These are phyloP conservation scores for Trichomycterus rosablanca DNA, from an alignment of 2,113 vertebrate species.

Conservation along the genomic window DNA sequence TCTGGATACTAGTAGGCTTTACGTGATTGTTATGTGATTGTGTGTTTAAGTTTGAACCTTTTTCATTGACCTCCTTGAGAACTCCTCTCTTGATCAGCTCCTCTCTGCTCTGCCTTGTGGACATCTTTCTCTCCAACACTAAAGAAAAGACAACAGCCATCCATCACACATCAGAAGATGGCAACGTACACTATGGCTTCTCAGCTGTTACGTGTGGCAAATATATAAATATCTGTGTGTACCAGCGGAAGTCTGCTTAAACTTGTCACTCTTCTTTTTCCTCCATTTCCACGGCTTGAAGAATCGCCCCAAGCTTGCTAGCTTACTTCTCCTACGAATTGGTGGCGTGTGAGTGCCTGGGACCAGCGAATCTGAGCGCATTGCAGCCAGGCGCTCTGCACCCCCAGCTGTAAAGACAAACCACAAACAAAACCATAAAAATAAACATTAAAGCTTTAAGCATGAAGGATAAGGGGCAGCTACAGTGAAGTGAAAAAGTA, in stretches of 20 bases:
- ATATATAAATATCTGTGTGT: conserved; percentile 1
- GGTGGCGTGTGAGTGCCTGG: conserved; percentile 95
- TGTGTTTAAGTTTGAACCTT: conserved; percentile 71
- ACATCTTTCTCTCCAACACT: conserved; percentile 98
- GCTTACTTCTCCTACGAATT: conserved; percentile 91
- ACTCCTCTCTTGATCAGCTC: conserved; percentile 98
- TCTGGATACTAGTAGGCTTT: background rate
- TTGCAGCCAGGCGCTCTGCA: conserved; percentile 90
- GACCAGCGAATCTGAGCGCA: conserved; percentile 96
- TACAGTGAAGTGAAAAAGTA: too few relatives aligned
- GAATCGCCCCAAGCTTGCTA: conserved; percentile 87
- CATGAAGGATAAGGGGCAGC: background rate
- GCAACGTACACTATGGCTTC: background rate
- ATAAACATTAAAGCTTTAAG: background rate
- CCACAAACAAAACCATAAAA: too few relatives aligned
- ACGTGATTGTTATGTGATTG: background rate
- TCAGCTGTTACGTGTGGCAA: background rate
- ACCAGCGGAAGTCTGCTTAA: conserved; percentile 98
- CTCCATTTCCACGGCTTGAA: too few relatives aligned
- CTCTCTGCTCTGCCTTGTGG: conserved; percentile 94
- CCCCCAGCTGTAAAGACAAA: conserved; percentile 78
- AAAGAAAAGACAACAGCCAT: conserved; percentile 38
- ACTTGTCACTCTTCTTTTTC: conserved; percentile 99
- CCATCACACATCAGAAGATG: too few relatives aligned
- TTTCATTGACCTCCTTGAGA: conserved; percentile 92